Evolutionary conservation across 2,797 vertebrate genomes (phyloP).

Genomic region (Hypotaenidia philippensis): DNA sequence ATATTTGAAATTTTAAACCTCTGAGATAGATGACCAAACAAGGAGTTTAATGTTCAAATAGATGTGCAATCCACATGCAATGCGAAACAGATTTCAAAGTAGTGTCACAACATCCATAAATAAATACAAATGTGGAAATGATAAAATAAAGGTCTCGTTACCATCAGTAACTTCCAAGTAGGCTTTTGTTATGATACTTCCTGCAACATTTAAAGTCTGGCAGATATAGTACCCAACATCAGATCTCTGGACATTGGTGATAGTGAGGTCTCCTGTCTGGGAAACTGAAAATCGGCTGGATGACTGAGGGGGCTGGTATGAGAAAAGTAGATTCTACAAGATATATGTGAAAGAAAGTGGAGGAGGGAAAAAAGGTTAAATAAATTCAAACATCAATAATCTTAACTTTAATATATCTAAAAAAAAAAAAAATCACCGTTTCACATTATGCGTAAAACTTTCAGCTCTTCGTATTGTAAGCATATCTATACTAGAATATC

Average conservation of each 20-base stretch:
- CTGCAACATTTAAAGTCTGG: conserved; percentile 98
- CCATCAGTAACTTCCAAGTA: conserved; percentile 97
- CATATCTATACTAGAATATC: not conserved
- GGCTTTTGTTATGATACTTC: conserved; percentile 98
- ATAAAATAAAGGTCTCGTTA: conserved; percentile 76
- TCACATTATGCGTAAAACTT: not conserved
- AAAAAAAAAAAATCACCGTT: not conserved
- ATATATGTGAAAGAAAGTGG: not conserved
- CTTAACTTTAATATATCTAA: not conserved
- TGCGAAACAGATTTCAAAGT: not conserved
- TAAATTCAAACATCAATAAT: not conserved
- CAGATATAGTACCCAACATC: conserved; percentile 97
- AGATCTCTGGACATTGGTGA: conserved; percentile 92
- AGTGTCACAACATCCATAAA: not conserved
- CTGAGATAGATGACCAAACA: not conserved
- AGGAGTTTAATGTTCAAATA: not conserved
- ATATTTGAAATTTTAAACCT: not conserved
- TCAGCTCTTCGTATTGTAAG: not conserved
- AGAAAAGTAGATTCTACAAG: conserved; percentile 94
- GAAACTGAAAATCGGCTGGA: conserved; percentile 96
- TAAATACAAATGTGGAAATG: not conserved
- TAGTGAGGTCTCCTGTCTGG: conserved; percentile 95
- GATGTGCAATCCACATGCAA: not conserved
- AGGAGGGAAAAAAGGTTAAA: conserved; percentile 1
- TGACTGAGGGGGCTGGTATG: conserved; percentile 95